phyloP scores from a whole-genome alignment of 2,113 vertebrate species.

The Leptodactylus fuscus region DNA sequence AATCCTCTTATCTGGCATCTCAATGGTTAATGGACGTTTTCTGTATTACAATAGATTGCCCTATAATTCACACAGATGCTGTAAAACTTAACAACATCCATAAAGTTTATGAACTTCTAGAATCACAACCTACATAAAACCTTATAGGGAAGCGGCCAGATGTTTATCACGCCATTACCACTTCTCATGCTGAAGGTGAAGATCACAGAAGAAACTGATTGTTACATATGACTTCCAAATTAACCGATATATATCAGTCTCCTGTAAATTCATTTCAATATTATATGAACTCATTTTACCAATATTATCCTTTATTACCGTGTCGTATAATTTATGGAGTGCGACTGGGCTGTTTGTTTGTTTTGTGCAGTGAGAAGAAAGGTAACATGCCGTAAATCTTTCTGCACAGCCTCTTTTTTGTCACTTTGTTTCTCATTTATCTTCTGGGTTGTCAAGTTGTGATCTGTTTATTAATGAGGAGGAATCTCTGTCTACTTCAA shows the following conservation, averaged over 20 bases:
- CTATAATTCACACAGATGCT: background rate
- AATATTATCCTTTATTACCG: constrained; percentile 50
- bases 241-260: constrained; percentile 53
- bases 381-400: constrained; percentile 29
- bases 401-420: constrained; percentile 30
- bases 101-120: background rate
- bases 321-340: constrained; percentile 45
- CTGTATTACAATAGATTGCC: background rate
- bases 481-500: background rate
- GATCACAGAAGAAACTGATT: background rate
- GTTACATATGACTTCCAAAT: background rate
- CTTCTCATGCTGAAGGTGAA: constrained; percentile 64
- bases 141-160: constrained; percentile 60
- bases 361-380: constrained; percentile 17
- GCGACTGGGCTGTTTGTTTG: constrained; percentile 16
- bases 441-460: constrained; percentile 42
- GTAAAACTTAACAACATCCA: background rate
- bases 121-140: background rate
- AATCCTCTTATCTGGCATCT: background rate
- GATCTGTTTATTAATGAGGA: constrained; percentile 35
- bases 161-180: constrained; percentile 75
- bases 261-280: constrained; percentile 56
- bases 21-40: background rate
- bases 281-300: constrained; percentile 55
- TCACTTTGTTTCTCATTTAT: constrained; percentile 40